Evolutionary conservation across 1,140 invertebrate genomes (phyloP).

Genomic region (Euura saliciscinereae): DNA sequence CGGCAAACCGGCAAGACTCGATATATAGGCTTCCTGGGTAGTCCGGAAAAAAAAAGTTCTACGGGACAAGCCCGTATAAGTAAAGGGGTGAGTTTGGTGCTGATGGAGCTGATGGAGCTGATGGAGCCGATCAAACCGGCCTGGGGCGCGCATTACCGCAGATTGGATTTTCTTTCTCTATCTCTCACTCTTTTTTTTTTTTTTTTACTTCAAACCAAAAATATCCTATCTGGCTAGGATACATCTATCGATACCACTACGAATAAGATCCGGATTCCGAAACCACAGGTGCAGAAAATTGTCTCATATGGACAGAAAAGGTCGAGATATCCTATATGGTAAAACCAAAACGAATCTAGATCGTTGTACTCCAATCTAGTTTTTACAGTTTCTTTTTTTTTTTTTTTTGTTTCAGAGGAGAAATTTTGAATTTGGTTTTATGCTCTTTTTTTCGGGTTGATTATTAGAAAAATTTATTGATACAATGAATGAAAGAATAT

Average conservation of each 20-base stretch:
- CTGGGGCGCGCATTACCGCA: constrained; percentile 24
- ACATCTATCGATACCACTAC: constrained; percentile 5
- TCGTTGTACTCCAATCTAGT: too few relatives aligned
- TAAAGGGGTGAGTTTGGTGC: constrained; percentile 26
- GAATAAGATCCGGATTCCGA: constrained; percentile 13
- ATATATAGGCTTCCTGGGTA: neutral
- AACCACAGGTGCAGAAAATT: neutral
- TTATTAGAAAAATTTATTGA: too few relatives aligned
- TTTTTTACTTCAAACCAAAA: too few relatives aligned
- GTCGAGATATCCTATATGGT: too few relatives aligned
- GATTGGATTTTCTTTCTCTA: constrained; percentile 23
- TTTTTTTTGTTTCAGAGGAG: constrained; percentile 18
- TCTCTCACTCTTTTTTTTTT: neutral
- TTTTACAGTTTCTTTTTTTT: too few relatives aligned
- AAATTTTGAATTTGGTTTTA: too few relatives aligned
- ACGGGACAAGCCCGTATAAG: constrained; percentile 29
- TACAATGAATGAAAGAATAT: too few relatives aligned
- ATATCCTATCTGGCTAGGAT: constrained; percentile 6
- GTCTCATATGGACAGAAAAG: too few relatives aligned
- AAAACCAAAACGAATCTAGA: too few relatives aligned
- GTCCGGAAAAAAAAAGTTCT: neutral
- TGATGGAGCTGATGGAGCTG: constrained; percentile 9
- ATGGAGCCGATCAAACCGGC: constrained; percentile 22
- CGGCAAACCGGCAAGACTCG: constrained; percentile 16
- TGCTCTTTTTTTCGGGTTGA: too few relatives aligned